Base-by-base conservation (phyloP, 2,888 invertebrate genomes). In the Punctoribates punctum region DNA sequence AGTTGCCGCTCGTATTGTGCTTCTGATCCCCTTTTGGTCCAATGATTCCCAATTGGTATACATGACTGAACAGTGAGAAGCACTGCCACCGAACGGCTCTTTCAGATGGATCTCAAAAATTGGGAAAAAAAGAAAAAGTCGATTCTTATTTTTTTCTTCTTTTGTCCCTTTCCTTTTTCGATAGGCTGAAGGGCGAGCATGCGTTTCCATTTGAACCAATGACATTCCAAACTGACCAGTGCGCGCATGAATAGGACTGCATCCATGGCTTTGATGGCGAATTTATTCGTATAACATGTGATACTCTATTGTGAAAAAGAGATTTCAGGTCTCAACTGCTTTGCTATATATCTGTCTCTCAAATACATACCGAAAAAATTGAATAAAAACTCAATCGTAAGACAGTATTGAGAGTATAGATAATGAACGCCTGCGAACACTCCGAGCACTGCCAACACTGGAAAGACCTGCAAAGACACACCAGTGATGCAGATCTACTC, bases 21-120 rank as follows among this genome's bases (percentile, higher is more conserved):
- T 72, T 72, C 46, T 72, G 72, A 72, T 72, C 72, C 72, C 72
- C 72, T 72, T 72, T 72, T 72, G 72, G 72, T 72, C 72, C 72
- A 72, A 72, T 72, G 72, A 72, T 46, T 72, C 72, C 72, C 72
- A 46, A 72, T 72, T 48, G 72, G 72, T 72, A 72, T 72, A 72
- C 72, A 72, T 72, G 72, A 72, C 27, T 72, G 72, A 72, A 72
- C 72, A 72, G 23, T 72, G 23, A 17, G 72, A 72, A 72, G 72
- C 72, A 27, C 25, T 72, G 48, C n/a, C 23, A 72, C 20, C 25
- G 72, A 42, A 72, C 72, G 25, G 46, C 46, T 48, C 23, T 38
- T 67, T 42, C 38, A 67, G 15, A 67, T 38, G 11, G 17, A 72
- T 38, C 25, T 20, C 27, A 72, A 48, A 48, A 42, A 48, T 11